Conservation (phyloP, 2,113 vertebrate species). For the Anseranas semipalmata region DNA sequence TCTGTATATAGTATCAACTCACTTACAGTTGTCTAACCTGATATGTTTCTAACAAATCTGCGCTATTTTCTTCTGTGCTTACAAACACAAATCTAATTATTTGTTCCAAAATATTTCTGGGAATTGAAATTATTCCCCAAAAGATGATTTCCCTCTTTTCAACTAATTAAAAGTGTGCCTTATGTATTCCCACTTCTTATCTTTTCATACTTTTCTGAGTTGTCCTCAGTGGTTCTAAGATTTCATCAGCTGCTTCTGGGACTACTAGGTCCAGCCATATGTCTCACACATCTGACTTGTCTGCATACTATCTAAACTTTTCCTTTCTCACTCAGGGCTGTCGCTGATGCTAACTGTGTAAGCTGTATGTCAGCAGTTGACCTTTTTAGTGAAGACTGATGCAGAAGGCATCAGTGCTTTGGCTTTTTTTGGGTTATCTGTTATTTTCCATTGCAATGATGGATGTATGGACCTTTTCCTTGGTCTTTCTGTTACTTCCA, state of each 20-base stretch:
- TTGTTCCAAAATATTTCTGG: not conserved
- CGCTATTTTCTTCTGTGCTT: not conserved
- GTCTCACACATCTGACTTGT: not conserved
- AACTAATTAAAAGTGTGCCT: not conserved
- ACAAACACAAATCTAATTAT: not conserved
- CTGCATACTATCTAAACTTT: not conserved
- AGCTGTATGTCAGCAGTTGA: not conserved
- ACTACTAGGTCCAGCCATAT: not conserved
- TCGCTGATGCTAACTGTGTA: not conserved
- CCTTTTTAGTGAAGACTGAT: not conserved
- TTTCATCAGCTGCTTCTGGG: not conserved
- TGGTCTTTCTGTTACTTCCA: not conserved
- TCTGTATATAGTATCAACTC: not conserved
- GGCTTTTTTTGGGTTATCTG: not conserved
- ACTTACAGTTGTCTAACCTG: not conserved
- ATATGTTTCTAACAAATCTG: not conserved
- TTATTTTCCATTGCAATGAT: not conserved
- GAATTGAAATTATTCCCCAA: not conserved
- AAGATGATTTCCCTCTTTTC: not conserved
- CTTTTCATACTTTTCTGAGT: not conserved
- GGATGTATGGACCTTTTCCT: not conserved
- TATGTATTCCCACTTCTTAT: not conserved
- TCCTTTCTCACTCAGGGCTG: not conserved
- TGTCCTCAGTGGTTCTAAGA: not conserved
- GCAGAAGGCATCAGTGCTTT: not conserved